Evolutionary conservation across 2,797 vertebrate genomes (phyloP), one percentile per base, ranked within the genome.

Genomic region (Sebastes vulpes): DNA sequence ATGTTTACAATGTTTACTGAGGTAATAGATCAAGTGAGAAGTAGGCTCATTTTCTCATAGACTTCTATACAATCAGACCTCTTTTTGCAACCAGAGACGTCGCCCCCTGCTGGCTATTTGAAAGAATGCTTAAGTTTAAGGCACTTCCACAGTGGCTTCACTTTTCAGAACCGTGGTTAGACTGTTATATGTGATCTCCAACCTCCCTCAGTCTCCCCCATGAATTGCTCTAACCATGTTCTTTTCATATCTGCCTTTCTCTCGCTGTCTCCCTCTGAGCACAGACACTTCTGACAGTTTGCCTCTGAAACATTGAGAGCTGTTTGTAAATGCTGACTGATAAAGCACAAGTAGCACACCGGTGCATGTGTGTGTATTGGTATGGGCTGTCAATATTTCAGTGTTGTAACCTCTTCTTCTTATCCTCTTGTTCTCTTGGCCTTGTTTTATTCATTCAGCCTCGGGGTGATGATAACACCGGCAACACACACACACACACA

Each of bases 371-470:
- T 59, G 57, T 79, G 35, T 73, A 79, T 82, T 21, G 2, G 35
- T 67, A 65, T 42, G 20, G 25, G 18, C 48, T 72, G 46, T 81
- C 75, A 83, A 54, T 76, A 85, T 89, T 85, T 82, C 78, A 81
- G 31, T 75, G 76, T 77, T 79, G 60, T 78, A 83, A 87, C 69
- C 77, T 85, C 42, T 73, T 72, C 65, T 56, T 83, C 63, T 86
- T 79, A 77, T 81, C 67, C 60, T 70, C 79, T 76, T 4, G 4
- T 71, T 79, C 60, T 72, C 38, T 77, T 73, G 73, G 53, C 60
- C 81, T 76, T 80, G 70, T 79, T 88, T 83, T 89, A 84, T 84
- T 82, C 64, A 84, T 81, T 85, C 67, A 68, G 68, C 85, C 84
- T 86, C 9, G 3, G 77, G 82, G 74, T 77, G 59, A 66, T 61